Evolutionary conservation across 2,888 invertebrate genomes (phyloP), one percentile per base, ranked within the genome.

Genomic region (Cheilosia pagana): DNA sequence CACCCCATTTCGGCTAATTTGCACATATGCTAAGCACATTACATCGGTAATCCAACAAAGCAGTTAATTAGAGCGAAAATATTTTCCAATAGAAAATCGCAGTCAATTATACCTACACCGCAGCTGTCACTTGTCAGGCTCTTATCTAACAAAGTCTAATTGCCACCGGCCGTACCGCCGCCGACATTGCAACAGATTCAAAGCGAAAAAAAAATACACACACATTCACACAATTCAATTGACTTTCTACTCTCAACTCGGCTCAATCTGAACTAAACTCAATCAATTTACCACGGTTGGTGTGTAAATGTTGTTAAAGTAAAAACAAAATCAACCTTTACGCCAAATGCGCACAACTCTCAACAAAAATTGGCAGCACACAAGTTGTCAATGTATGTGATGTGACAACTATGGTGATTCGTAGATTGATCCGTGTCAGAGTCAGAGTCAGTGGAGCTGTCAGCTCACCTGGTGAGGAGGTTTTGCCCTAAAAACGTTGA

Each of bases 71-170:
- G 45, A 19, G 19, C 3, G 8, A 16, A 45, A 45, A 45, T 45
- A 19, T 19, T 19, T 45, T 35, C 12, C 10, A 35, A 45, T 50
- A 14, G 3, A 1, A 50, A 50, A 50, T 31, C 31, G 19, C 28
- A 12, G 31, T 57, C 43, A 6, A 62, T 50, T 57, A 41, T 41
- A n/a, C n/a, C n/a, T n/a, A 62, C 43, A 62, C 16, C 8, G 16
- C 50, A 23, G 14, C 48, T 45, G 45, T 43, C 43, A 35, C 35
- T 10, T 71, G 71, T 72, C 71, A 72, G n/a, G 5, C 10, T 31
- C 1, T 53, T 28, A 60, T 35, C 62, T 53, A 52, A 53, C 55
- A 74, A 63, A 62, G 53, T 35, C 21, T 59, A 48, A 53, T 23
- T 43, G 8, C 45, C 41, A 2, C 53, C n/a, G 10, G 23, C 31